Conservation (phyloP, 2,888 invertebrate species). For the Ptycholaimellus sp. region DNA sequence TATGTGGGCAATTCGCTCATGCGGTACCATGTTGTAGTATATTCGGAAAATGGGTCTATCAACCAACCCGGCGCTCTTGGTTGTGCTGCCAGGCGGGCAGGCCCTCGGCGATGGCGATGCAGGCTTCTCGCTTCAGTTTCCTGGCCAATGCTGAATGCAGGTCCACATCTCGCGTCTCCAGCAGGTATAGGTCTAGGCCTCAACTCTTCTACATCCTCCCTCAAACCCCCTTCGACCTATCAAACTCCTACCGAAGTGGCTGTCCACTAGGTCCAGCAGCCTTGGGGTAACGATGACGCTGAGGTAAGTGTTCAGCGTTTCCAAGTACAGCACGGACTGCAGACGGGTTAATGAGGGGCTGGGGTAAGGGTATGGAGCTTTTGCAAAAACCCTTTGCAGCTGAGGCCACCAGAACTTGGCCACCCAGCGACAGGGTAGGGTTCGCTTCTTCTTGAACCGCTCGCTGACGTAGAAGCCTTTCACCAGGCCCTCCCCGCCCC, state of each 20-base stretch:
- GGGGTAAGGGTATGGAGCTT: no score
- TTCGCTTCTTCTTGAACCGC: conserved; percentile 19
- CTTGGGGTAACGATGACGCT: conserved; percentile 57
- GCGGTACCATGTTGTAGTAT: no score
- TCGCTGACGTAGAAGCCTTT: conserved; percentile 43
- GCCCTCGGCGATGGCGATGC: conserved; percentile 38
- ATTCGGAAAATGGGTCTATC: no score
- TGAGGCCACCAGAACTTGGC: background rate
- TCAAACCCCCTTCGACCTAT: no score
- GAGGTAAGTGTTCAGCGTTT: conserved; percentile 41
- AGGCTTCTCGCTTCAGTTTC: conserved; percentile 61
- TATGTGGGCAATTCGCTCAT: no score
- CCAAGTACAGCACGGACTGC: no score
- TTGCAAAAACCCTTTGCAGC: background rate
- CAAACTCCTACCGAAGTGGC: no score
- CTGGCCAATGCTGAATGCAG: conserved; percentile 57
- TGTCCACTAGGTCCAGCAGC: conserved; percentile 57
- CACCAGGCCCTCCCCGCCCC: conserved; percentile 85
- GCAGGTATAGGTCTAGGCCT: conserved; percentile 79
- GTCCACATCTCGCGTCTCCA: conserved; percentile 73
- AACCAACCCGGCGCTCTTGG: no score
- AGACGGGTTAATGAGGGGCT: no score
- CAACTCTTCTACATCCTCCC: no score
- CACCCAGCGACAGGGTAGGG: conserved; percentile 12
- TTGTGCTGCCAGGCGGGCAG: no score